Conservation (phyloP, 2,113 vertebrate genomes). For the Lutjanus erythropterus region DNA sequence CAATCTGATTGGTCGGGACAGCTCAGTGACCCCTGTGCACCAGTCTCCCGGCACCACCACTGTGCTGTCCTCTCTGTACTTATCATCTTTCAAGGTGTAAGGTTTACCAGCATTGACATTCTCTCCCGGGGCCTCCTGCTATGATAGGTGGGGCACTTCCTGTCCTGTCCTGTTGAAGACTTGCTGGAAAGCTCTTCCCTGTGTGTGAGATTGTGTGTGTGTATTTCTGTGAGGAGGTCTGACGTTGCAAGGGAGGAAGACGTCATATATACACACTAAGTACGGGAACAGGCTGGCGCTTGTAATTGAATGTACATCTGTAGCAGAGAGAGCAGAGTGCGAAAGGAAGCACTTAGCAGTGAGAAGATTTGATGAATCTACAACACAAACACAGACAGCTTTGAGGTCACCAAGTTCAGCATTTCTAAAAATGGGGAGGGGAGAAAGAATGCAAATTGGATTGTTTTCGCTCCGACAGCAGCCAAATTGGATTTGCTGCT, state of each 20-base stretch:
- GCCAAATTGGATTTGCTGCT: conserved; percentile 62
- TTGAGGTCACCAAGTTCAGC: conserved; percentile 58
- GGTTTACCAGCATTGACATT: conserved; percentile 49
- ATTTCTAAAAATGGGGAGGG: conserved; percentile 8
- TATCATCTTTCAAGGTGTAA: conserved; percentile 54
- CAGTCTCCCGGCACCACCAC: conserved; percentile 29
- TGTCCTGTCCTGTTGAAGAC: conserved; percentile 46
- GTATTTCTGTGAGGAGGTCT: not conserved
- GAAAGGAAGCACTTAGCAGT: not conserved
- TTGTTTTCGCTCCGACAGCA: conserved; percentile 36
- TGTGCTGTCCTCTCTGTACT: conserved; percentile 51
- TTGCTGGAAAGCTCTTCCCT: conserved; percentile 17
- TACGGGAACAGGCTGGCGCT: conserved; percentile 34
- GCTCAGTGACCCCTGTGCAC: conserved; percentile 46
- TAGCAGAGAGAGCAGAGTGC: conserved; percentile 6
- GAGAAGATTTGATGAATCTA: conserved; percentile 17
- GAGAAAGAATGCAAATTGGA: conserved; percentile 55
- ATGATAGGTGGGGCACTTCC: conserved; percentile 36
- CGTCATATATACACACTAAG: not conserved
- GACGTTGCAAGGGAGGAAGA: not conserved
- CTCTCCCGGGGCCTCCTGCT: conserved; percentile 45
- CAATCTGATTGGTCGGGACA: conserved; percentile 46
- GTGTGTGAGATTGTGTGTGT: not conserved
- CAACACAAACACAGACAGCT: conserved; percentile 23
- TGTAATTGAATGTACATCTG: conserved; percentile 9